Evolutionary conservation across 2,888 invertebrate species (phyloP), one percentile per base, ranked within the genome.

Genomic region (Leptinotarsa peninsularis): DNA sequence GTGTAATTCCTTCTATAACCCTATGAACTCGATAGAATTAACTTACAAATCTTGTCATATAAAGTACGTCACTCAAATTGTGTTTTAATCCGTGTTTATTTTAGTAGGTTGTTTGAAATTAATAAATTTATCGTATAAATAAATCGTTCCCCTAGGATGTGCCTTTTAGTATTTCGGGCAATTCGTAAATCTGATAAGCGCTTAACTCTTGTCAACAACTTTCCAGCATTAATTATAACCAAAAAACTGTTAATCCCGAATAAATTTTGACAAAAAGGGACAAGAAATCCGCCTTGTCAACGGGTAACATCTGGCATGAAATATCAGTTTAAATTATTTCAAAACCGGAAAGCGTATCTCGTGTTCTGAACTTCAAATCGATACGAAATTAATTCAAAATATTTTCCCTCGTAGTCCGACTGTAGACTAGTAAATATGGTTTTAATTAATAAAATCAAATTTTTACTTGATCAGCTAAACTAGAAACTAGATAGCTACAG

Each of bases 271-370:
- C 43, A 60, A 69, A 69, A 73, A 58, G 49, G 67, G 69, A 23
- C 50, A 43, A 43, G 72, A n/a, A 72, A 50, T 49, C 27, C 49
- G 49, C 33, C 73, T 23, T 63, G 73, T 69, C 73, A 69, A 73
- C 69, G 43, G n/a, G 69, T 56, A 73, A 66, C 73, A 73, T 73
- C 73, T 73, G 73, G 69, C 66, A 15, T 67, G n/a, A 73, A 73
- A 73, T 73, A 58, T 72, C 33, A 49, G 43, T 58, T 23, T 43
- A 58, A 68, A 69, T 73, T 68, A 68, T 66, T 23, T 54, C 67
- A 63, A 67, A 66, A 56, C 18, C 67, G 66, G 18, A 66, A 52
- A 13, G 56, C 21, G 18, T 23, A 33, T 58, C 43, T 15, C 27
- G 13, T 27, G 54, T 60, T 60, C 21, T 23, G 5, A 60, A 27